Evolutionary conservation across 2,113 vertebrate genomes (phyloP).

Genomic region (Macroglossus sobrinus): DNA sequence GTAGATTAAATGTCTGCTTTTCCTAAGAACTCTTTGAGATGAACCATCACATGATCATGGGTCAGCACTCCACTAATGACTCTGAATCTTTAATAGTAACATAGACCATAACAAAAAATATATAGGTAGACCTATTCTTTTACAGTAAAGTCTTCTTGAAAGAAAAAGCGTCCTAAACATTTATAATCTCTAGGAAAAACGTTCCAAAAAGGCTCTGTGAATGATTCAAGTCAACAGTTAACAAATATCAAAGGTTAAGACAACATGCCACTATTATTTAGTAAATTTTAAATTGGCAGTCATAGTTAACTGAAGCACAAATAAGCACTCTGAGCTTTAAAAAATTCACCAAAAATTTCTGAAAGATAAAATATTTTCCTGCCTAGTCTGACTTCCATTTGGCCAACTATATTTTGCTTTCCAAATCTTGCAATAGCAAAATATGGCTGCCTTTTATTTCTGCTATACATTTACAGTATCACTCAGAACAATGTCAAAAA

Average conservation of each 20-base stretch:
- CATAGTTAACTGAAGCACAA: conserved; percentile 31
- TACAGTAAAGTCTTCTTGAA: neutral
- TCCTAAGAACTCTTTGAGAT: conserved; percentile 11
- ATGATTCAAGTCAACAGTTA: conserved; percentile 27
- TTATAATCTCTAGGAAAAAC: neutral
- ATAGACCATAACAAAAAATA: neutral
- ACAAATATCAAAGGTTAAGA: conserved; percentile 23
- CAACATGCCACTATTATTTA: conserved; percentile 42
- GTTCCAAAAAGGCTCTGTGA: neutral
- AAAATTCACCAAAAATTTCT: neutral
- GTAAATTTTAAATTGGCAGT: neutral
- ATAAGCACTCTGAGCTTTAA: neutral
- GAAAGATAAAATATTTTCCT: neutral
- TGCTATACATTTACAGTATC: conserved; percentile 62
- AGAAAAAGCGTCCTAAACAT: neutral
- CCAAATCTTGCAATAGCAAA: conserved; percentile 12
- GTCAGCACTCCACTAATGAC: neutral
- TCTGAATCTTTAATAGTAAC: neutral
- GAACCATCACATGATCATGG: neutral
- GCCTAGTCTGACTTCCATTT: neutral
- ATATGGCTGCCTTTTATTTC: conserved; percentile 39
- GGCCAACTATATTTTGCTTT: neutral
- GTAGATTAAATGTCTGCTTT: conserved; percentile 12
- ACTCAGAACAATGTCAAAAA: conserved; percentile 31
- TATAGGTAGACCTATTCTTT: neutral